Conservation (phyloP, 1,140 invertebrate genomes). For the Phymastichus coffea region DNA sequence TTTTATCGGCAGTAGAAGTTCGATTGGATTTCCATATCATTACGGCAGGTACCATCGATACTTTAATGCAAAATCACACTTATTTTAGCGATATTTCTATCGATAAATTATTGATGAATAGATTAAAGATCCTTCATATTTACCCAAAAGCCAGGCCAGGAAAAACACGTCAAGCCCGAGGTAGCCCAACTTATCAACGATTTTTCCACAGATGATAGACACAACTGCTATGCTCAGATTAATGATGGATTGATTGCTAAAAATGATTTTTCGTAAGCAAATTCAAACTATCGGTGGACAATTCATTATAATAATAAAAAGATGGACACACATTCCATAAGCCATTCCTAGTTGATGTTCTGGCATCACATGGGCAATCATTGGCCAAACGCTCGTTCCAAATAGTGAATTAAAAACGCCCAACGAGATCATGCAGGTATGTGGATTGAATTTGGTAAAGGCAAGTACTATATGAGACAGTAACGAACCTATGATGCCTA, state of each 20-base stretch:
- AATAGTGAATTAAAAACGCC: conserved; percentile 90
- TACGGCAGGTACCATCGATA: conserved; percentile 72
- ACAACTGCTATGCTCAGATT: conserved; percentile 93
- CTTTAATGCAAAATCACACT: conserved; percentile 48
- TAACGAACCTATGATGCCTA: conserved; percentile 78
- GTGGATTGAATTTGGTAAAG: conserved; percentile 87
- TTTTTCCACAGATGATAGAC: conserved; percentile 79
- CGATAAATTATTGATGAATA: conserved; percentile 7
- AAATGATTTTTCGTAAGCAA: conserved; percentile 39
- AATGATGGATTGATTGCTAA: conserved; percentile 89
- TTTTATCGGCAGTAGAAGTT: conserved; percentile 52
- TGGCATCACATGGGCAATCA: conserved; percentile 88
- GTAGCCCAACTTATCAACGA: conserved; percentile 87
- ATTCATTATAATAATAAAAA: conserved; percentile 15
- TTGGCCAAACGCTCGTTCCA: conserved; percentile 92
- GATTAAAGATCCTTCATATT: conserved; percentile 50
- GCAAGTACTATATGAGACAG: conserved; percentile 78
- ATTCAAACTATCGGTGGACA: conserved; percentile 22
- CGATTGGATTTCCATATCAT: conserved; percentile 75
- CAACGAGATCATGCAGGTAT: conserved; percentile 81
- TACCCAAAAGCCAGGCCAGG: conserved; percentile 81
- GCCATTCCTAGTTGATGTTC: conserved; percentile 94
- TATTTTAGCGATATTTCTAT: conserved; percentile 10
- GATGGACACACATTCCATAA: conserved; percentile 86
- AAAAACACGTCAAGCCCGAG: conserved; percentile 93